Base-by-base conservation (phyloP, 30 jellyfish, hydroid and myxozoan species). In the Hydractinia echinata region DNA sequence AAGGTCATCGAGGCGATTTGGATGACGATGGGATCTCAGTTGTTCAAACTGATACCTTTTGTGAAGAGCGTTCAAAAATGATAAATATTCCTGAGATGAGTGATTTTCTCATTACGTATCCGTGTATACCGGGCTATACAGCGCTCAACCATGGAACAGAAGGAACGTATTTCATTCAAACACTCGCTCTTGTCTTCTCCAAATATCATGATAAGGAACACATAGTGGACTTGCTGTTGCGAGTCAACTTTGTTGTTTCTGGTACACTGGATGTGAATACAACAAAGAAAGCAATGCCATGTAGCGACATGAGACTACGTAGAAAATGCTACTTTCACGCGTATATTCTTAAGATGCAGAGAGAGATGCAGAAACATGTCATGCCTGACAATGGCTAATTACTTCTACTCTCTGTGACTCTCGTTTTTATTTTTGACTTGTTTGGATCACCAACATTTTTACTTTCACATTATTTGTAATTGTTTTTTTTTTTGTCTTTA, bases 1-100 rank as follows among this genome's bases (percentile, higher is more conserved):
- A 88, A 72, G 96, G 93, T 11, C 83, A 93, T 53, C 91, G 96
- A 67, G 96, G 96, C 8, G 93, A 76, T 16, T 50, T n/a, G 44
- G 89, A 77, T 66, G 96, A 88, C 62, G 51, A 48, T 5, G 92
- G 94, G 5, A 76, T 81, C 20, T 60, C 73, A n/a, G 88, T 66
- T 5, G 39, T 73, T 4, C 88, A 85, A 54, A 78, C 94, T 8
- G 61, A 6, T 4, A 30, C 81, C 50, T 18, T 51, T 62, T 44
- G 50, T 6, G 71, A 53, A 39, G 78, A 30, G 14, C 55, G 70
- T 5, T 70, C 77, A 18, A 1, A 13, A 66, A 81, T 44, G 52
- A 6, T 58, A 8, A 49, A 10, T 54, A 54, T 81, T n/a, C 96
- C 96, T 10, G 55, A 72, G 5, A 84, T 76, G 51, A 88, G 94